Conservation (phyloP, 1,140 invertebrate species). For the Onthophagus taurus region DNA sequence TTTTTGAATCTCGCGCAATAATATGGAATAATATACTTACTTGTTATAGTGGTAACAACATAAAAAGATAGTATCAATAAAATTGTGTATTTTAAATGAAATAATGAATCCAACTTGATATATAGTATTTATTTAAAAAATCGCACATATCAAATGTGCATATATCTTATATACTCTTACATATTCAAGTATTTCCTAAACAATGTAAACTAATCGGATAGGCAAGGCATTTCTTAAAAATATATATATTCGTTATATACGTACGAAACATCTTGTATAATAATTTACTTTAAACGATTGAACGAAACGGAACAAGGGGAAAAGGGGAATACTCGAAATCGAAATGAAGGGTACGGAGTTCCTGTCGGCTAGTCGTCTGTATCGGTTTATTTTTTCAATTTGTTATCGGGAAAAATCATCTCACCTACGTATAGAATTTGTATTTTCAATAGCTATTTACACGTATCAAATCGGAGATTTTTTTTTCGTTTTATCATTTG, state of each 20-base stretch:
- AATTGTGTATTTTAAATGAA: background rate
- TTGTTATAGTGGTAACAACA: background rate
- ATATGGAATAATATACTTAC: background rate
- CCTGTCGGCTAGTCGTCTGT: conserved; percentile 10
- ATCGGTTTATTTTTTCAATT: conserved; percentile 10
- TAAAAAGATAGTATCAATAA: background rate
- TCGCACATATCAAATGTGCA: conserved; percentile 15
- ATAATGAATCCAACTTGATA: conserved; percentile 9
- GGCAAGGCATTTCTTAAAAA: conserved; percentile 12
- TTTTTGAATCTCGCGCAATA: background rate
- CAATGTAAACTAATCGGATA: background rate
- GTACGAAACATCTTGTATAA: background rate
- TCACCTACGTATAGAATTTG: conserved; percentile 14
- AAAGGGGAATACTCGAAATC: conserved; percentile 4
- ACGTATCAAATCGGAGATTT: conserved; percentile 30
- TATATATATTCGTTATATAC: conserved; percentile 3
- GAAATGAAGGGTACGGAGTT: conserved; percentile 7
- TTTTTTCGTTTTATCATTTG: conserved; percentile 19
- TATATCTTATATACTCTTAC: conserved; percentile 16
- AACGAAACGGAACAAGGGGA: background rate
- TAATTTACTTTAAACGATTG: conserved; percentile 1
- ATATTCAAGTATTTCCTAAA: conserved; percentile 15
- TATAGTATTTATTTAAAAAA: conserved; percentile 18
- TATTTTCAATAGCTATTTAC: conserved; percentile 29
- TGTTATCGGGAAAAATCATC: conserved; percentile 10